Base-by-base conservation (phyloP, 1,140 invertebrate species). In the Helicoverpa zea region DNA sequence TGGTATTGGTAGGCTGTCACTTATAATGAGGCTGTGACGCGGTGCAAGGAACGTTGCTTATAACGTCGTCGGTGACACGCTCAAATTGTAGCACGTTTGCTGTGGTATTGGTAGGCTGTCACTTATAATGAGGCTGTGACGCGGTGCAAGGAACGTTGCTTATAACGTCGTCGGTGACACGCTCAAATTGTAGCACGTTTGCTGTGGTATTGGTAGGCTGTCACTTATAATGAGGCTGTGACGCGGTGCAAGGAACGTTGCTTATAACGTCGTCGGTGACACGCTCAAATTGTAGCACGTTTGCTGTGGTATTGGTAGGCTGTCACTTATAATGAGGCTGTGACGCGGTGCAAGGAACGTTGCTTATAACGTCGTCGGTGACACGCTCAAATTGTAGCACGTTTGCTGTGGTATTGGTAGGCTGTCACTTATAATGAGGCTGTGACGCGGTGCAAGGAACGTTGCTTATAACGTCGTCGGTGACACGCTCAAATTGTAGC, bases 401-500 rank as follows among this genome's bases (percentile, higher is more conserved):
- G n/a, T n/a, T n/a, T n/a, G 23, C 23, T 23, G 23, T 23, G 7
- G 43, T 35, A 16, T n/a, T 16, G n/a, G n/a, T 23, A 23, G 23
- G 56, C 64, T 49, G 43, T 68, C 64, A 23, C 7, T 30, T 23
- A 16, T 49, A 68, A 18, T 47, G n/a, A 66, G 43, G 5, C 43
- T 16, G 64, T 49, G 43, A 23, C 64, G 64, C 23, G 64, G 2
- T 18, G 63, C 64, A 13, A 49, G 16, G n/a, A 49, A 49, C 43
- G 43, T 49, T 49, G 23, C 43, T 51, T 68, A 18, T 49, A 11
- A 47, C 35, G 12, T 68, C 16, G n/a, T 68, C 43, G 23, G 10
- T 68, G 64, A 68, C 64, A 16, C 16, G 43, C 23, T 68, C 64
- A 68, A 68, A 49, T n/a, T n/a, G n/a, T n/a, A n/a, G n/a, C n/a